phyloP scores from a whole-genome alignment of 2,888 invertebrate genomes.

The Pterostichus niger region DNA sequence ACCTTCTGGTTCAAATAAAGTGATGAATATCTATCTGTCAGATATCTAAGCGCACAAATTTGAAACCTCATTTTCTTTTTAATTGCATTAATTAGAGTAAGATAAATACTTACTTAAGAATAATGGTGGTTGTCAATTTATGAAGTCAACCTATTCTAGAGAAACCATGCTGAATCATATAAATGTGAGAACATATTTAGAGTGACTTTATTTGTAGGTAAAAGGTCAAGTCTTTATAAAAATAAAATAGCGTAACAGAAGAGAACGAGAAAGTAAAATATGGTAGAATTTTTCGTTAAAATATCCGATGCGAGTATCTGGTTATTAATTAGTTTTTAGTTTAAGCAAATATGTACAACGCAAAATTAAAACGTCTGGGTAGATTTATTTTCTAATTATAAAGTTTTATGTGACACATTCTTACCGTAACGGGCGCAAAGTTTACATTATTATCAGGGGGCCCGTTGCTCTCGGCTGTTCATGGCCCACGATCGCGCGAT shows the following conservation, averaged over 20 bases:
- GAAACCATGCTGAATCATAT: too few relatives aligned
- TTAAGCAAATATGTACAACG: constrained; percentile 54
- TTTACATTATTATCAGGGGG: constrained; percentile 64
- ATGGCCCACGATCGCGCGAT: constrained; percentile 28
- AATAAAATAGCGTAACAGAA: neutral
- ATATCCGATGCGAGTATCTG: constrained; percentile 25
- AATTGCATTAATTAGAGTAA: too few relatives aligned
- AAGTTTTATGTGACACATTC: constrained; percentile 63
- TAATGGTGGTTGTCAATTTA: too few relatives aligned
- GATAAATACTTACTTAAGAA: too few relatives aligned
- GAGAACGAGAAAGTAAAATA: neutral
- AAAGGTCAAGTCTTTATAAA: too few relatives aligned
- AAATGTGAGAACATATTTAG: too few relatives aligned
- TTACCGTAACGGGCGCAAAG: constrained; percentile 50
- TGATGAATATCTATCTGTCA: too few relatives aligned
- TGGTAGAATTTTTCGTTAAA: constrained; percentile 9
- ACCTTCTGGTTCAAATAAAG: too few relatives aligned
- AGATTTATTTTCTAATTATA: constrained; percentile 65
- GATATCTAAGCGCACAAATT: too few relatives aligned
- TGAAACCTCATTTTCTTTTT: too few relatives aligned
- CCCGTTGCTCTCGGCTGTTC: constrained; percentile 24
- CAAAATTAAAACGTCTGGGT: constrained; percentile 59
- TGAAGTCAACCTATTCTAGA: too few relatives aligned
- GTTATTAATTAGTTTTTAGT: constrained; percentile 52
- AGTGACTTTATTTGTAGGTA: too few relatives aligned